These are phyloP conservation scores for Pangasius mekongensis DNA, from an alignment of 2,797 vertebrate species.

Conservation along the genomic window DNA sequence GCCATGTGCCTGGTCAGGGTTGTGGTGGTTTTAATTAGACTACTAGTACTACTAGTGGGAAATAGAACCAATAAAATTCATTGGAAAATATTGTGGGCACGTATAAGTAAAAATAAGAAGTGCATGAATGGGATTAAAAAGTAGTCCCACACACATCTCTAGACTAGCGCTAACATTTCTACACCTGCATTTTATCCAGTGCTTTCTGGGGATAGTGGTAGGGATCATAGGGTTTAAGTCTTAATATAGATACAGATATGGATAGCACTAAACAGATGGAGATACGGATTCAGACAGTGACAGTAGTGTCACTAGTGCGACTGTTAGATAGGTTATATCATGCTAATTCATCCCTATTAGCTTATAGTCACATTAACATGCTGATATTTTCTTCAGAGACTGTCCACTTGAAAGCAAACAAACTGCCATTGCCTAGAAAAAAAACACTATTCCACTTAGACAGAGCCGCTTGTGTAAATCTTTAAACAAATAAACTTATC, in stretches of 20 bases:
- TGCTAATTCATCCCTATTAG: neutral
- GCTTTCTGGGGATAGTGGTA: neutral
- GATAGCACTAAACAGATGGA: neutral
- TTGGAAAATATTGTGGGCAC: neutral
- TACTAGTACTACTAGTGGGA: neutral
- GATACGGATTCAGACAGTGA: neutral
- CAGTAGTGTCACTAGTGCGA: neutral
- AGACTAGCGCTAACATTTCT: neutral
- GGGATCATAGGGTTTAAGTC: neutral
- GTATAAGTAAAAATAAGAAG: neutral
- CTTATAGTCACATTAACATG: neutral
- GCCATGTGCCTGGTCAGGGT: neutral
- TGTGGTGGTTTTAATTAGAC: neutral
- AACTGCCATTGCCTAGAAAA: neutral
- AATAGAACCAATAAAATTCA: neutral
- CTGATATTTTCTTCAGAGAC: neutral
- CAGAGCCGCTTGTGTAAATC: slow-evolving; percentile 35
- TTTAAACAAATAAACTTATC: slow-evolving; percentile 76
- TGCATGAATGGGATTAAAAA: neutral
- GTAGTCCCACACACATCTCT: neutral
- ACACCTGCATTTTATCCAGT: neutral
- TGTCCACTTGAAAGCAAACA: neutral
- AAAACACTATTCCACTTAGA: neutral
- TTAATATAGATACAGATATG: neutral
- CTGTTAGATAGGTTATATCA: neutral